Evolutionary conservation across 2,888 invertebrate genomes (phyloP), one percentile per base, ranked within the genome.

Genomic region (Cylloceria caligata): DNA sequence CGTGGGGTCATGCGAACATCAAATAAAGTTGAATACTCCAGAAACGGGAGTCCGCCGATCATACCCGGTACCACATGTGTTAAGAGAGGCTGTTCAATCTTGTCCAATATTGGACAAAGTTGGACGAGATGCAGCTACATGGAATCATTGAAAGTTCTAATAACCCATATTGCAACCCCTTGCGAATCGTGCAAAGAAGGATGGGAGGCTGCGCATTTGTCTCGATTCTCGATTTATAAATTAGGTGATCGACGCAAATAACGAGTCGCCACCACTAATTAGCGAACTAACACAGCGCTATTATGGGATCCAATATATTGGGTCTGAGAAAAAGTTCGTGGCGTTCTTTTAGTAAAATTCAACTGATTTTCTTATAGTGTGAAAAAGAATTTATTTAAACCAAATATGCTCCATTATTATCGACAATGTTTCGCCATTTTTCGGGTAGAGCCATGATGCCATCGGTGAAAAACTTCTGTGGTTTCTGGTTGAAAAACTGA

Each of bases 181-280:
- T 90, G 16, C 86, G 88, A 4, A 87, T 88, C 7, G 87, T 87
- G 0, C 16, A 86, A 34, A 90, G 89, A 88, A 88, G 47, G 88
- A 90, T 73, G 87, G 87, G 1, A 73, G 83, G 6, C 79, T 90
- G 1, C 68, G 90, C 36, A 84, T 90, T n/a, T 88, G 89, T 79
- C 19, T 47, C 0, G 47, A 47, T 5, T 16, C 47, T 7, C 47
- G 47, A 19, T 16, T 47, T 81, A 39, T 42, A 1, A 42, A 42
- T 1, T 13, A 42, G 13, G 42, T 42, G 1, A 42, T 30, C 30
- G 30, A 30, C 30, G 5, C 30, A 3, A 5, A 30, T 30, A 30
- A 30, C 30, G 30, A 11, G n/a, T 42, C 42, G 2, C 42, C 42
- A 42, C 42, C 42, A 1, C 13, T 42, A 1, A 42, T 42, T 1